Base-by-base conservation (phyloP, 2,888 invertebrate species). In the Myathropa florea region DNA sequence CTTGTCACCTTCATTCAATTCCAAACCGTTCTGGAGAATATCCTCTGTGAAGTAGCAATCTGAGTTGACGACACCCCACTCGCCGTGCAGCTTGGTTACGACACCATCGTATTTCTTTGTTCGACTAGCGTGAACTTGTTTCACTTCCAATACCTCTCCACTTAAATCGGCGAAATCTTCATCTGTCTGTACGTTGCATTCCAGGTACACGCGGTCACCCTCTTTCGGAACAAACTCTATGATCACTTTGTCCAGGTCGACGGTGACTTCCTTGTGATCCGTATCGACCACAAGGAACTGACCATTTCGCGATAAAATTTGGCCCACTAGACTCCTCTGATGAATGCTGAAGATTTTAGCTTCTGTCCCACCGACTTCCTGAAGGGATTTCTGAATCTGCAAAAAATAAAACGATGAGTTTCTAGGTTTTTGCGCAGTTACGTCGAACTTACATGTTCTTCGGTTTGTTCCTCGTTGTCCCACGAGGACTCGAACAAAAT, bases 171-270 rank as follows among this genome's bases (percentile, higher is more conserved):
- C 92, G 81, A 91, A 92, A n/a, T 93, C 90, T 85, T 94, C 94
- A 91, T 96, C 94, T 68, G 95, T 92, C 90, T 95, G 95, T 12
- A 95, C 94, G 87, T 94, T 93, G 67, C 95, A 95, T 81, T 94
- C 94, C 53, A 96, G 89, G 90, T 94, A 94, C 23, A 97, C 90
- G 93, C 95, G 95, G 91, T 97, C 97, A 2, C 96, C 96, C 86
- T 94, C 93, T 21, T 95, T 92, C 1, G 96, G 96, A 55, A 96
- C 91, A 91, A 96, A 95, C 68, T 94, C 94, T 2, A 95, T 94
- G 88, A 93, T 92, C 0, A 96, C 94, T 64, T 93, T 91, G 90
- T 96, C 95, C 65, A 96, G 92, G 90, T 94, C 93, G 67, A 96
- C 93, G 73, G 92, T 93, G n/a, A 95, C 90, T 76, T 87, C 79